Percentiles rank a stretch among this genome's conserved stretches.
phyloP scores from a whole-genome alignment of 2,797 vertebrate species.

The Malurus splendens region DNA sequence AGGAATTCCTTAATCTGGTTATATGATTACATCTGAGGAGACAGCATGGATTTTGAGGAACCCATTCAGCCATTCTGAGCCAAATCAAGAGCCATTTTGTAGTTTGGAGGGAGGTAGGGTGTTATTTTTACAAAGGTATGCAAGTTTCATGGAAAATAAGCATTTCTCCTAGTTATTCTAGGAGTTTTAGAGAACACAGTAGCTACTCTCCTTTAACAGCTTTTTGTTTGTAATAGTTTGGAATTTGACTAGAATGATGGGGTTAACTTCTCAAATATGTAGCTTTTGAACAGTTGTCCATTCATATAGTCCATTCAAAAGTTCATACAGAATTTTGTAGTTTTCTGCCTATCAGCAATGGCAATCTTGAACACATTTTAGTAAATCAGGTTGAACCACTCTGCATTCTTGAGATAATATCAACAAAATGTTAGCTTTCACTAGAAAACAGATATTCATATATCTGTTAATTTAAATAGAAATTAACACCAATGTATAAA shows the following conservation, averaged over 20 bases:
- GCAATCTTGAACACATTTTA: not conserved
- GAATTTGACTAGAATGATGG: not conserved
- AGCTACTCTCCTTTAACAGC: not conserved
- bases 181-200: not conserved
- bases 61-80: not conserved
- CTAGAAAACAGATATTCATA: not conserved
- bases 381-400: not conserved
- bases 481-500: not conserved
- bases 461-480: not conserved
- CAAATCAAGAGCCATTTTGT: not conserved
- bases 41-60: not conserved
- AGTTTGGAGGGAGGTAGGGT: accelerated
- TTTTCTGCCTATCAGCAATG: not conserved
- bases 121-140: not conserved
- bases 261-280: not conserved
- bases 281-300: not conserved
- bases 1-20: not conserved
- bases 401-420: not conserved
- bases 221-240: not conserved
- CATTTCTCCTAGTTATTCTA: not conserved
- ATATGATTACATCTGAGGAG: not conserved
- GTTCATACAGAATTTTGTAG: not conserved
- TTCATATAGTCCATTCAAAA: not conserved
- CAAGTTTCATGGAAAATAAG: not conserved
- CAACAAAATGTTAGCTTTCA: not conserved